Evolutionary conservation across 1,140 invertebrate genomes (phyloP), one percentile per base, ranked within the genome.

Genomic region (Trissolcus basalis): DNA sequence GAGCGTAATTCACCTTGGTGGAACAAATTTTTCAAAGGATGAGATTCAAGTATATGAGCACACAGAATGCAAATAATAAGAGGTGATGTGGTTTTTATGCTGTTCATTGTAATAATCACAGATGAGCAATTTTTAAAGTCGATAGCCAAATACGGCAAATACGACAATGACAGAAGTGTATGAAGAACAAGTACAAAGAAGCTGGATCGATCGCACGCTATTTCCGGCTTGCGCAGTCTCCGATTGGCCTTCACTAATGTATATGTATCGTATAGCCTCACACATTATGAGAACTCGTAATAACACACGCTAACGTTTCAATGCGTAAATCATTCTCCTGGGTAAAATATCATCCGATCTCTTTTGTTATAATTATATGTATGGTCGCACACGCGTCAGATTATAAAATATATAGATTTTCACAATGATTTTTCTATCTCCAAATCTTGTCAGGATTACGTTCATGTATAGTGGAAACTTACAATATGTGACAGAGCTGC

Each of bases 201-300:
- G 80, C 74, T 80, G 77, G 55, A 82, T 82, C 80, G 80, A 82
- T 82, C 78, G 78, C 70, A 71, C 76, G 64, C 71, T 73, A 82
- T 80, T 80, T 80, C 80, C 77, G 78, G 74, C 74, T 73, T 80
- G 78, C 78, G 80, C 80, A 80, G 68, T 65, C 76, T 77, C 64
- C 61, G 63, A 73, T 78, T 76, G 73, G 70, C 68, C 61, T 67
- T 71, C 68, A 16, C 36, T 77, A 68, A 67, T 71, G 56, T 58
- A 67, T 65, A 56, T 58, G 54, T 73, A 69, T 73, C 54, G 59
- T 60, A 72, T 64, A 7, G n/a, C 43, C 51, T 49, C 50, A 72
- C 69, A 63, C 59, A 69, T 73, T 63, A 61, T 68, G 54, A 69
- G 47, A 14, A 72, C 48, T 63, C 64, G 58, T 68, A 63, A 68